Conservation (phyloP, 2,888 invertebrate species). For the Thymelicus sylvestris region DNA sequence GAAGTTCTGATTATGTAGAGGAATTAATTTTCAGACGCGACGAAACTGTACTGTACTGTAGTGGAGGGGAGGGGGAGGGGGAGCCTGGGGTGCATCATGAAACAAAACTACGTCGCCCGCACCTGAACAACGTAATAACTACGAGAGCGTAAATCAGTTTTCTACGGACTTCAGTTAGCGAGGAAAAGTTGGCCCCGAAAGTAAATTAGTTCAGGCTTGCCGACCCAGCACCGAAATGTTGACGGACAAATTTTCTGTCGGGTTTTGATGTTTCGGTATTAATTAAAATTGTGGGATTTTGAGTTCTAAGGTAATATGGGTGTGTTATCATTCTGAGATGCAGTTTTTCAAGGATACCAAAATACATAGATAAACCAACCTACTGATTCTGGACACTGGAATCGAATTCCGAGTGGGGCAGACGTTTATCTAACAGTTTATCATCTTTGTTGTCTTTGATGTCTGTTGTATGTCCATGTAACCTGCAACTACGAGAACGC, state of each 20-base stretch:
- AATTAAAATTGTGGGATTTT: not conserved
- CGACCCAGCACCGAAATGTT: constrained; percentile 20
- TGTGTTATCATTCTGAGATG: too few species aligned
- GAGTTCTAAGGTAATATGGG: too few species aligned
- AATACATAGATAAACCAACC: too few species aligned
- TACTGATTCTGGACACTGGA: too few species aligned
- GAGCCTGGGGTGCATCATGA: constrained; percentile 52
- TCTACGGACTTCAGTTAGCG: constrained; percentile 40
- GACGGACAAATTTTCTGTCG: constrained; percentile 11
- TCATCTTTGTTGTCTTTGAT: too few species aligned
- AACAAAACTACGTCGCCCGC: constrained; percentile 74
- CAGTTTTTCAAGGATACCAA: too few species aligned
- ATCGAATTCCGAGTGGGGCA: too few species aligned
- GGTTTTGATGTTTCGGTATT: not conserved
- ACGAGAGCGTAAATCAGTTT: constrained; percentile 71
- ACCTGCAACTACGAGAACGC: too few species aligned
- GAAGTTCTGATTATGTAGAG: constrained; percentile 84
- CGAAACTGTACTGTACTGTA: constrained; percentile 74
- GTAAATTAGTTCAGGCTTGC: constrained; percentile 48
- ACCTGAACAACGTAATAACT: constrained; percentile 77
- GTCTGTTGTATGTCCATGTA: too few species aligned
- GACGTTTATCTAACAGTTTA: too few species aligned
- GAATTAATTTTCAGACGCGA: constrained; percentile 84
- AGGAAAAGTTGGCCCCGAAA: constrained; percentile 44
- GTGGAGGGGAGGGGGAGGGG: constrained; percentile 46